phyloP scores from a whole-genome alignment of 2,797 vertebrate genomes.

The Xiphophorus birchmanni region DNA sequence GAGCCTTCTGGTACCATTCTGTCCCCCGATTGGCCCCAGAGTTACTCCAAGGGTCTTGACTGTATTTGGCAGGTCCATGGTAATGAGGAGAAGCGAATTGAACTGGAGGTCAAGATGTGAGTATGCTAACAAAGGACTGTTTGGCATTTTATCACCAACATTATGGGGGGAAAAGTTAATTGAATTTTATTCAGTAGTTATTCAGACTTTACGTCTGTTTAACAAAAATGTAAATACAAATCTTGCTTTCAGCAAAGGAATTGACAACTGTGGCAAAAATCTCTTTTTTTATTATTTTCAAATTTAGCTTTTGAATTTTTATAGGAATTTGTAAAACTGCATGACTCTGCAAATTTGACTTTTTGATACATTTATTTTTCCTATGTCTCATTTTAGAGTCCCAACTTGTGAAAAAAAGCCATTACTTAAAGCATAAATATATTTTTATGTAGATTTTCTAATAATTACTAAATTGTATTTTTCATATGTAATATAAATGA shows the following conservation, averaged over 20 bases:
- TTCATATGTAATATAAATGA: background rate
- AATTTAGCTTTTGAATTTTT: background rate
- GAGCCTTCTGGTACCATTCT: constrained; percentile 88
- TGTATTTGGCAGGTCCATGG: constrained; percentile 93
- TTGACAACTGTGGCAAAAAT: background rate
- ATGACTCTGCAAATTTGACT: background rate
- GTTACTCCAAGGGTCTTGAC: constrained; percentile 90
- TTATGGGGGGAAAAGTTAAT: background rate
- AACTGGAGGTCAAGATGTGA: constrained; percentile 92
- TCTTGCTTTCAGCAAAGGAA: background rate
- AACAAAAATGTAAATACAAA: background rate
- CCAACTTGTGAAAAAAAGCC: background rate
- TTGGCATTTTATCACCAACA: background rate
- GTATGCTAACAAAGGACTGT: constrained; percentile 37
- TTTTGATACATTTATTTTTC: background rate
- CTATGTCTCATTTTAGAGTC: background rate
- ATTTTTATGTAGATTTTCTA: background rate
- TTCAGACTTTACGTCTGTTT: background rate
- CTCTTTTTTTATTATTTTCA: background rate
- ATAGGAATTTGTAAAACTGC: background rate
- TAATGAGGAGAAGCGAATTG: constrained; percentile 89
- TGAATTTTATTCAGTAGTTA: background rate
- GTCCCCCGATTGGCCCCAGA: constrained; percentile 94
- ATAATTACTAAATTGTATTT: background rate
- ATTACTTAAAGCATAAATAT: background rate